These are phyloP conservation scores for Xylophagus ater DNA, from an alignment of 2,888 invertebrate genomes.

Conservation along the genomic window DNA sequence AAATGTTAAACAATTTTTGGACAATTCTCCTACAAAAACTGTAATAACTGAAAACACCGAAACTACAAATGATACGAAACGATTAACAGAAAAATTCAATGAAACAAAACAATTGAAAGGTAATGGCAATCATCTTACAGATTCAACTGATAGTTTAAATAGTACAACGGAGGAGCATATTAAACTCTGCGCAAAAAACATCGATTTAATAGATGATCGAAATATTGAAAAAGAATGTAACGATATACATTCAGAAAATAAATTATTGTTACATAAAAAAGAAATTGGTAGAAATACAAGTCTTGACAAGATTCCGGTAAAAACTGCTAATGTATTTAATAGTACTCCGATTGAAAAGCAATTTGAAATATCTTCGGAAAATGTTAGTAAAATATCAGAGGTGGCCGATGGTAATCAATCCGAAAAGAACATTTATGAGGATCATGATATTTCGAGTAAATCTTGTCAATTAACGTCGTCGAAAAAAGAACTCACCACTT, in stretches of 20 bases:
- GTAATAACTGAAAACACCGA: background rate
- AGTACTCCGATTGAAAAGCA: slow-evolving; percentile 20
- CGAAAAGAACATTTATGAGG: slow-evolving; percentile 12
- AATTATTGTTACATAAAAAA: slow-evolving; percentile 15
- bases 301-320: slow-evolving; percentile 17
- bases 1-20: too few species aligned
- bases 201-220: background rate
- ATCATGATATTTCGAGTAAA: too few species aligned
- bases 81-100: too few species aligned
- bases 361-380: slow-evolving; percentile 21
- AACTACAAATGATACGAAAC: background rate
- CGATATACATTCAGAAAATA: slow-evolving; percentile 13
- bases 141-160: slow-evolving; percentile 5
- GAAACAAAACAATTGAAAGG: too few species aligned
- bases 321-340: slow-evolving; percentile 19
- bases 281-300: slow-evolving; percentile 18
- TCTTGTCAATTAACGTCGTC: slow-evolving; percentile 6
- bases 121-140: background rate
- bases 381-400: slow-evolving; percentile 21
- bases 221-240: background rate
- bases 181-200: slow-evolving; percentile 6
- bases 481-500: slow-evolving; percentile 12
- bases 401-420: slow-evolving; percentile 12
- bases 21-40: too few species aligned
- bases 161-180: slow-evolving; percentile 7